phyloP scores from a whole-genome alignment of 64 coral and sea anemone genomes.

The Cladopsammia gracilis region DNA sequence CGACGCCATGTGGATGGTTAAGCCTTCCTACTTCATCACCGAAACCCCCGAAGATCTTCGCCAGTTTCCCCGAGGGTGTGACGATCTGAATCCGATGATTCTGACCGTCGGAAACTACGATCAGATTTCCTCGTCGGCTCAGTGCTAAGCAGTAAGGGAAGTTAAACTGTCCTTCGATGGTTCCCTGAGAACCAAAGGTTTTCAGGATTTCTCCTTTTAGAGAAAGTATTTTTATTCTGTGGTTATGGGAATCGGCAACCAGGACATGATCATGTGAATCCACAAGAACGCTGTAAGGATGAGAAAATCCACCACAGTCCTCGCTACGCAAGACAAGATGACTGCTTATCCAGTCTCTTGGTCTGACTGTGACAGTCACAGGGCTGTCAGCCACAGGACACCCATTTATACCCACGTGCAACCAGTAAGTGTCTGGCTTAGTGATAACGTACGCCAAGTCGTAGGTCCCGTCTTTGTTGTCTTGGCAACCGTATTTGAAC shows the following conservation, averaged over 20 bases:
- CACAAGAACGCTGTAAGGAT: slow-evolving; percentile 65
- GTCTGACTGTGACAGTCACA: slow-evolving; percentile 63
- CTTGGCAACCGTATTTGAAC: slow-evolving; percentile 69
- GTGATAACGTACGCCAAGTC: slow-evolving; percentile 61
- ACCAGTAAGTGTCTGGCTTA: slow-evolving; percentile 60
- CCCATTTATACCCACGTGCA: slow-evolving; percentile 77
- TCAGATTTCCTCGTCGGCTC: slow-evolving; percentile 20
- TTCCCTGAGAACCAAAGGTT: slow-evolving; percentile 63
- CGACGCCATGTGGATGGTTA: slow-evolving; percentile 76
- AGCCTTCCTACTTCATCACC: slow-evolving; percentile 61
- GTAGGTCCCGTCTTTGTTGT: slow-evolving; percentile 75
- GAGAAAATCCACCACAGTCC: slow-evolving; percentile 71
- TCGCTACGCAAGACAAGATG: slow-evolving; percentile 61
- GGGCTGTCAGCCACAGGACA: slow-evolving; percentile 58
- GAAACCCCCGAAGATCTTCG: slow-evolving; percentile 59
- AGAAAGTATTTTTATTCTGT: slow-evolving; percentile 67
- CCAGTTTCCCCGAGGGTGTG: slow-evolving; percentile 51
- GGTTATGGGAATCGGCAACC: slow-evolving; percentile 80
- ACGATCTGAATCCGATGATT: slow-evolving; percentile 79
- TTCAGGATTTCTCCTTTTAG: slow-evolving; percentile 47
- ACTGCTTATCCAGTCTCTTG: slow-evolving; percentile 82
- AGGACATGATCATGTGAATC: slow-evolving; percentile 44
- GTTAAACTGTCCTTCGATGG: slow-evolving; percentile 51
- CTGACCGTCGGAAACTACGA: slow-evolving; percentile 80
- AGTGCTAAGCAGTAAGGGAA: slow-evolving; percentile 77